Conservation (phyloP, 2,797 vertebrate species). For the Rhynchotus rufescens region DNA sequence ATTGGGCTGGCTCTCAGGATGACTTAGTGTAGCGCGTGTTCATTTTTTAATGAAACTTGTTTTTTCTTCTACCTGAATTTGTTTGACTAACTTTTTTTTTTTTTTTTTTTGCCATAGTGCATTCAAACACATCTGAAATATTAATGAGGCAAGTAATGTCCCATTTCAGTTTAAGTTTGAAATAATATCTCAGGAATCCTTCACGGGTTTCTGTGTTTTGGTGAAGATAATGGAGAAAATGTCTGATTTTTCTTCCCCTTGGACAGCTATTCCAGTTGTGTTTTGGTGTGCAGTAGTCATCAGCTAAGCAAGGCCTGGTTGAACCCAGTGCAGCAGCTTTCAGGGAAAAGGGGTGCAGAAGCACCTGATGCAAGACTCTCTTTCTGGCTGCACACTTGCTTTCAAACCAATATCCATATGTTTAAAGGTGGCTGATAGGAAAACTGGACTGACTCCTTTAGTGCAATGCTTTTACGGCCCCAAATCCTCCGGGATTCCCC, state of each 20-base stretch:
- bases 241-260: slow-evolving; percentile 7
- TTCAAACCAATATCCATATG: neutral
- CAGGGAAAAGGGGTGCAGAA: neutral
- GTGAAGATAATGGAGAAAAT: neutral
- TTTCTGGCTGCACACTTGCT: fast-evolving
- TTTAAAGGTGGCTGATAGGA: neutral
- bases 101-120: neutral
- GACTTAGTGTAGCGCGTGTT: neutral
- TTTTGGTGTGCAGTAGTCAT: neutral
- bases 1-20: slow-evolving; percentile 24
- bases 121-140: neutral
- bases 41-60: slow-evolving; percentile 26
- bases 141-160: slow-evolving; percentile 5
- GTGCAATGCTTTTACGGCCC: neutral
- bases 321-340: neutral
- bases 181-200: slow-evolving; percentile 12
- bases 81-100: neutral
- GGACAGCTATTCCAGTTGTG: neutral
- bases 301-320: neutral
- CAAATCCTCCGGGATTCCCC: neutral
- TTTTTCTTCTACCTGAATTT: slow-evolving; percentile 29
- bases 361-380: neutral
- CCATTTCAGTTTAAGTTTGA: slow-evolving; percentile 33
- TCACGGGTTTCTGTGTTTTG: neutral
- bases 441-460: neutral